Evolutionary conservation across 2,797 vertebrate species (phyloP), one percentile per base, ranked within the genome.

Genomic region (Crypturellus tataupa): DNA sequence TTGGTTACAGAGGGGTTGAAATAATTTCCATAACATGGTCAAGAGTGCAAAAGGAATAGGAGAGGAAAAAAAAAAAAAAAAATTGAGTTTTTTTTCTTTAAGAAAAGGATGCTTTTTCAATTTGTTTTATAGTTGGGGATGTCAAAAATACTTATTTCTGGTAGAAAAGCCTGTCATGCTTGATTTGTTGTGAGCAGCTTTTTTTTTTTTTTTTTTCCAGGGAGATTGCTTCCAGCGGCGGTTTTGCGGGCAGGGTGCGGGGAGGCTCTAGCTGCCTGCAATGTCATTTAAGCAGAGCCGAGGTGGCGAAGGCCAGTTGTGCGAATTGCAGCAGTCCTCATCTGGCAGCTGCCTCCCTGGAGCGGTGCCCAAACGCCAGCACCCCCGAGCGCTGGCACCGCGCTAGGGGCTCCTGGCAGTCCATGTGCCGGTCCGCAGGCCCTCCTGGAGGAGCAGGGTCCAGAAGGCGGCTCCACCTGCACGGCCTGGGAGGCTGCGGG

Each of bases 1-100:
- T 93, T 84, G 42, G 20, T 90, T 87, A 47, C 60, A 71, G 76
- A 88, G 44, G 14, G 44, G 47, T 65, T 89, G 42, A 85, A 88
- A 73, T 73, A 0, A 63, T 84, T 84, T 63, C 88, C 33, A 24
- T 35, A 65, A 55, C 9, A 3, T 7, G 42, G 40, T 25, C 2
- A 3, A 37, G 55, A 70, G 39, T 39, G 56, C 6, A 75, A 72
- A 84, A 42, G 19, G 62, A 88, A 86, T 23, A 70, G 5, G 24
- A 65, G 60, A 18, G 40, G 42, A 39, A 12, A 55, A 78, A 56
- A 55, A 46, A 46, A 39, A 12, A 55, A 78, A 56, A 55, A 16
- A 1, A 3, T 16, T 42, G 21, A 15, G 6, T 27, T 89, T 46
- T 20, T 12, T 18, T 35, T 40, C 31, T 60, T 60, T 68, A 27